Conservation (phyloP, 2,888 invertebrate species). For the Neuroscelio doddi region DNA sequence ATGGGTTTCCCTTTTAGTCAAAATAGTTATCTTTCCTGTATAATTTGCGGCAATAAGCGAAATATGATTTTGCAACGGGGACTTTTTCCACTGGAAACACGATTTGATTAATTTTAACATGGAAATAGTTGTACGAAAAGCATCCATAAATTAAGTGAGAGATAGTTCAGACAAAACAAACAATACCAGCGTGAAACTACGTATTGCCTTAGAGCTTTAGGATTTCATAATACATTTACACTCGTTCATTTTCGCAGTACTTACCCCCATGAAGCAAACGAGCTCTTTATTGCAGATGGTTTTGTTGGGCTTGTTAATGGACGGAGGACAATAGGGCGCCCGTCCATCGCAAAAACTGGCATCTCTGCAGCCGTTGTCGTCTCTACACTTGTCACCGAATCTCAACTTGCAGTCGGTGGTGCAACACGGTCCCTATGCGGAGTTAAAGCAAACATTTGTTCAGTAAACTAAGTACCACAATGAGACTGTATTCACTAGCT, state of each 20-base stretch:
- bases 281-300: slow-evolving; percentile 98
- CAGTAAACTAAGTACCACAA: slow-evolving; percentile 44
- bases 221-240: slow-evolving; percentile 12
- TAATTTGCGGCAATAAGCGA: no score
- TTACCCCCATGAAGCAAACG: slow-evolving; percentile 96
- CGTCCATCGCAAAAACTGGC: slow-evolving; percentile 93
- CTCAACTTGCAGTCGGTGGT: slow-evolving; percentile 88
- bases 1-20: background rate
- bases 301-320: slow-evolving; percentile 93
- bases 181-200: background rate
- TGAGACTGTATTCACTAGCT: slow-evolving; percentile 43
- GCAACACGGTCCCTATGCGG: slow-evolving; percentile 92
- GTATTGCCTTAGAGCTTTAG: no score
- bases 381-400: slow-evolving; percentile 91
- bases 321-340: slow-evolving; percentile 92
- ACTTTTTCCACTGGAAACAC: no score
- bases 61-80: no score
- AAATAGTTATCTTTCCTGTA: background rate
- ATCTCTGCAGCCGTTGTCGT: slow-evolving; percentile 94
- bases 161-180: no score
- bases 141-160: background rate
- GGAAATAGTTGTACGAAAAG: background rate
- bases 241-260: slow-evolving; percentile 61
- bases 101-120: no score
- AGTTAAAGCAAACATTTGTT: slow-evolving; percentile 47